Conservation (phyloP, 2,113 vertebrate species). For the Antidorcas marsupialis region DNA sequence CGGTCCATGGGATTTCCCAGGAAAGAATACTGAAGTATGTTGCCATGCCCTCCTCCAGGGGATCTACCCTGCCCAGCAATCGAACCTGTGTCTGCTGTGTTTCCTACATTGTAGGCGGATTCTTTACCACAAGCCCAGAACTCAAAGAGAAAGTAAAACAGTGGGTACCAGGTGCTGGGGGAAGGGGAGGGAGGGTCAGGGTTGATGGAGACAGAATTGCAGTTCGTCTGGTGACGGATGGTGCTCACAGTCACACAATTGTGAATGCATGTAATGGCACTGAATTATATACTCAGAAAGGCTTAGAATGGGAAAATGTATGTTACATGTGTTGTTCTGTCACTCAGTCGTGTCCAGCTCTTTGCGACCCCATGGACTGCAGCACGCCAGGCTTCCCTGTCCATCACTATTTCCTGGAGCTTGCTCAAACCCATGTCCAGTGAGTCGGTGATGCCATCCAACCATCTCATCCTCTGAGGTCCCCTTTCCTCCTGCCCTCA, state of each 20-base stretch:
- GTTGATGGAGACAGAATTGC: background rate
- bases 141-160: background rate
- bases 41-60: background rate
- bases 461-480: background rate
- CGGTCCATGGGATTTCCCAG: background rate
- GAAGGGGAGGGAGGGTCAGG: background rate
- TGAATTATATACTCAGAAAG: background rate
- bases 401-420: background rate
- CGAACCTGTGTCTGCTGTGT: background rate
- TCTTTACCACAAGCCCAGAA: background rate
- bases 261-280: accelerated
- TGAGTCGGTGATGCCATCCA: background rate
- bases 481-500: background rate
- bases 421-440: background rate
- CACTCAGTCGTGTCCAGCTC: background rate
- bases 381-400: background rate
- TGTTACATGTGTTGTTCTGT: background rate
- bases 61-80: background rate
- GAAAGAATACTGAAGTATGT: background rate
- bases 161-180: no score
- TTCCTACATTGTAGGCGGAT: background rate
- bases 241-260: accelerated
- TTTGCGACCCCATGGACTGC: accelerated
- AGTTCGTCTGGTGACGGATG: accelerated
- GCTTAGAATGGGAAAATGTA: background rate